Percentiles rank a stretch among this genome's conserved stretches.
phyloP scores from a whole-genome alignment of 2,113 vertebrate genomes.

The Acanthochromis polyacanthus region DNA sequence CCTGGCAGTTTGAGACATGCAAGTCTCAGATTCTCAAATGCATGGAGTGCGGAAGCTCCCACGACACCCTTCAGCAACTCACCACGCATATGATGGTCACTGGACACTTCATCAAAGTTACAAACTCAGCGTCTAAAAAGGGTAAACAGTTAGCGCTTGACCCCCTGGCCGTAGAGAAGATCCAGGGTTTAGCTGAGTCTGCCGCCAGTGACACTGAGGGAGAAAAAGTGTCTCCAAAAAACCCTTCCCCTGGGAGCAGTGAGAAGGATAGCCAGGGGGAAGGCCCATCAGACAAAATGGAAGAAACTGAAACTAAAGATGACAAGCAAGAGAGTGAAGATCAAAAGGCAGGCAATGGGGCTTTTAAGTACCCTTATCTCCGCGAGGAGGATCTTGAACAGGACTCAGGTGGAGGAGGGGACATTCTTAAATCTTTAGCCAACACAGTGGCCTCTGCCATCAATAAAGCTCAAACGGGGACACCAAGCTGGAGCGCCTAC shows the following conservation, averaged over 20 bases:
- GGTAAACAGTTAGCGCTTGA: slow-evolving; percentile 97
- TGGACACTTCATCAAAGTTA: slow-evolving; percentile 98
- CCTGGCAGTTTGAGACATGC: slow-evolving; percentile 99
- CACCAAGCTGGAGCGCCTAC: slow-evolving; percentile 94
- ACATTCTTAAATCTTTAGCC: slow-evolving; percentile 98
- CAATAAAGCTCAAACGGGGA: slow-evolving; percentile 87
- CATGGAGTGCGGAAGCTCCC: slow-evolving; percentile 99
- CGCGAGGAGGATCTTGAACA: slow-evolving; percentile 97
- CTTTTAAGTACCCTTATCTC: slow-evolving; percentile 95
- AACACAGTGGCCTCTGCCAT: slow-evolving; percentile 91
- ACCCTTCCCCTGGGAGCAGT: slow-evolving; percentile 73
- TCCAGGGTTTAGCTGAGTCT: slow-evolving; percentile 91
- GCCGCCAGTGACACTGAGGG: slow-evolving; percentile 85
- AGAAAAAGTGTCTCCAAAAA: slow-evolving; percentile 86
- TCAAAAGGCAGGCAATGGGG: slow-evolving; percentile 88
- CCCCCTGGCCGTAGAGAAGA: slow-evolving; percentile 95
- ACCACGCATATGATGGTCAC: slow-evolving; percentile 99
- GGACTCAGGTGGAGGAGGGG: slow-evolving; percentile 92
- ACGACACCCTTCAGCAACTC: slow-evolving; percentile 96
- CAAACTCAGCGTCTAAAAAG: slow-evolving; percentile 97
- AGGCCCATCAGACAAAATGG: slow-evolving; percentile 85
- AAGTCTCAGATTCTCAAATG: slow-evolving; percentile 99
- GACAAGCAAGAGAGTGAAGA: slow-evolving; percentile 89
- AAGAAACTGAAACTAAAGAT: slow-evolving; percentile 86
- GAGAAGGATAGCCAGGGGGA: slow-evolving; percentile 88